These are phyloP conservation scores for Psephotus haematonotus DNA, from an alignment of 2,113 vertebrate genomes.

Conservation along the genomic window DNA sequence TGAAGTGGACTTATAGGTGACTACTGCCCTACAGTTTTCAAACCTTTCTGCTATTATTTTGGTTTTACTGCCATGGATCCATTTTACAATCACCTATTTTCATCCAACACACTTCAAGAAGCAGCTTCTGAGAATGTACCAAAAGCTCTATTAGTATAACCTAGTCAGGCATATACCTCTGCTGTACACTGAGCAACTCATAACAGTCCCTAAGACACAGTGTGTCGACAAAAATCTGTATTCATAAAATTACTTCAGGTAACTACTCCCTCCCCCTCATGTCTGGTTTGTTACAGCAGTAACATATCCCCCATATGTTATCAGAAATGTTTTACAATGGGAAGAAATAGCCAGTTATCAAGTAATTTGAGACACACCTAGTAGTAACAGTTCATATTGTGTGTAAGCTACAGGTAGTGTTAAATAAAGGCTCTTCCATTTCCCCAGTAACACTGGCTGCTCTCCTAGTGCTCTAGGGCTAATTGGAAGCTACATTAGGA, in stretches of 20 bases:
- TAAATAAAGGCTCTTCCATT: not conserved
- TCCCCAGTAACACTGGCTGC: rapidly evolving
- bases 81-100: not conserved
- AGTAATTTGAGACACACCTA: not conserved
- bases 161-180: not conserved
- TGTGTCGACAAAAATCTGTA: not conserved
- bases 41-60: not conserved
- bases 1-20: not conserved
- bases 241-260: not conserved
- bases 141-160: not conserved
- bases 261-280: not conserved
- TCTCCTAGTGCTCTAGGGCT: not conserved
- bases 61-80: not conserved
- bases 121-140: not conserved
- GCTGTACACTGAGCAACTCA: not conserved
- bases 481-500: not conserved
- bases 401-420: not conserved
- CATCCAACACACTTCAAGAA: not conserved
- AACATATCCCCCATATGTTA: rapidly evolving
- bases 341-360: not conserved
- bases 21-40: not conserved
- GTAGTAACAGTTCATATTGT: not conserved
- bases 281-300: not conserved
- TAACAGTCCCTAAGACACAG: rapidly evolving
- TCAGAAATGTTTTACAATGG: not conserved